Conservation (phyloP, 2,113 vertebrate genomes). For the Herpailurus yagouaroundi region DNA sequence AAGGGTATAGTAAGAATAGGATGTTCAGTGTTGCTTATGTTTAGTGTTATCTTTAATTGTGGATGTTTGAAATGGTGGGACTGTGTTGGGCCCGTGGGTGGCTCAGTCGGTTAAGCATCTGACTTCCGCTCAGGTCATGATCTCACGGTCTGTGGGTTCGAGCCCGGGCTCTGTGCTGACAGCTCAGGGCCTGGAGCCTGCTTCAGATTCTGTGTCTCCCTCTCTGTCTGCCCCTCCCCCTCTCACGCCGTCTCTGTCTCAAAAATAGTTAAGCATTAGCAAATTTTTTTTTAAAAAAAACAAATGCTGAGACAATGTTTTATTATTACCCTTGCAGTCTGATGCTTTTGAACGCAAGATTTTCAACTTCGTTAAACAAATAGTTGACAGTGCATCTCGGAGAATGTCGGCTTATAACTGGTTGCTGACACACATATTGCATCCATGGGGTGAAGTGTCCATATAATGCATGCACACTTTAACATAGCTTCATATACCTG, state of each 20-base stretch:
- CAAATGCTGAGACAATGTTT: no score
- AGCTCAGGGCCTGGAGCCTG: no score
- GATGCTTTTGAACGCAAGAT: slow-evolving; percentile 14
- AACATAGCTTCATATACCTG: not conserved
- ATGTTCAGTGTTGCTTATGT: not conserved
- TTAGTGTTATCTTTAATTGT: not conserved
- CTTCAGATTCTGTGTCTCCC: no score
- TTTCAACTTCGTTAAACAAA: not conserved
- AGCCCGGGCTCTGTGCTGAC: no score
- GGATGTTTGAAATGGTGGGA: not conserved
- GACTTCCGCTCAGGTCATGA: no score
- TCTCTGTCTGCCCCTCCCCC: no score
- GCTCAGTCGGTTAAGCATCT: no score
- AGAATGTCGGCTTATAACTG: not conserved
- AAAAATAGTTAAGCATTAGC: no score
- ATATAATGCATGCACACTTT: not conserved
- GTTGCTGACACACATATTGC: not conserved
- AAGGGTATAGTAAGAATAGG: not conserved
- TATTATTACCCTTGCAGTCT: not conserved
- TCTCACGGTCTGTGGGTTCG: no score
- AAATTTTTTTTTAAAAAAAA: no score
- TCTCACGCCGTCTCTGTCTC: no score
- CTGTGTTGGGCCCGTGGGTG: no score
- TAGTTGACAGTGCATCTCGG: not conserved
- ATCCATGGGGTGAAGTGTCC: not conserved